A percentile compares a stretch with the other conserved stretches of the same genome.
These are phyloP conservation scores for Heterodera schachtii DNA, from an alignment of 1,140 invertebrate genomes.

Conservation along the genomic window DNA sequence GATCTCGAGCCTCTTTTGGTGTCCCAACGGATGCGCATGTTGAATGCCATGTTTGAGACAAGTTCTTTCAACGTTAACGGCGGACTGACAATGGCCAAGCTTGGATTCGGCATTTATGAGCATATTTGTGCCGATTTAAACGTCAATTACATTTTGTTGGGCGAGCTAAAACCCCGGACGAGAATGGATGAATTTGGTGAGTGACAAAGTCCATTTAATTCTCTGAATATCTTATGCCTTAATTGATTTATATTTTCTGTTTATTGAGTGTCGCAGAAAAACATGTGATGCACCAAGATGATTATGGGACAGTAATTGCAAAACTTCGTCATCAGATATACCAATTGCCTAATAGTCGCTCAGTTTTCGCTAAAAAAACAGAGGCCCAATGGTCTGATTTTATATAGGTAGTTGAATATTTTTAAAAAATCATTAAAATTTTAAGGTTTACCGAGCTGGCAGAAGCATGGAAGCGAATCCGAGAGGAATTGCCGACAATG, in stretches of 20 bases:
- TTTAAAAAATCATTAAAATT: neutral
- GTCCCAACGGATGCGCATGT: slow-evolving; percentile 36
- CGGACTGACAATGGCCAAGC: slow-evolving; percentile 41
- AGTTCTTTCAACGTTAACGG: slow-evolving; percentile 41
- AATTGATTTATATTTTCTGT: no score
- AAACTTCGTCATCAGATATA: slow-evolving; percentile 8
- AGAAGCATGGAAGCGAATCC: slow-evolving; percentile 19
- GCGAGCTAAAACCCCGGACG: slow-evolving; percentile 40
- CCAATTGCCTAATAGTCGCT: slow-evolving; percentile 6
- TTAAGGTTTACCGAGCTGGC: slow-evolving; percentile 5
- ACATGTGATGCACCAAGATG: neutral
- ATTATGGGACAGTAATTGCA: slow-evolving; percentile 16
- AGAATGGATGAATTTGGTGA: neutral
- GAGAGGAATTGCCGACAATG: neutral
- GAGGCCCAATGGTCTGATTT: slow-evolving; percentile 16
- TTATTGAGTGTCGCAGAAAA: neutral
- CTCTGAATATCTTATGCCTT: no score
- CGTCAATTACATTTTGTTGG: slow-evolving; percentile 50
- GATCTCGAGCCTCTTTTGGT: slow-evolving; percentile 42
- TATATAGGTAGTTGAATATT: neutral
- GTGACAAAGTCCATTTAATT: no score
- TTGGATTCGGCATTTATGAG: slow-evolving; percentile 46
- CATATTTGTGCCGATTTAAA: slow-evolving; percentile 39
- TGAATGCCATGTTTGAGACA: slow-evolving; percentile 42
- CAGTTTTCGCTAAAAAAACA: neutral